Percentiles rank a stretch among this genome's conserved stretches.
phyloP scores from a whole-genome alignment of 1,140 invertebrate species.

The Drosophila lini region DNA sequence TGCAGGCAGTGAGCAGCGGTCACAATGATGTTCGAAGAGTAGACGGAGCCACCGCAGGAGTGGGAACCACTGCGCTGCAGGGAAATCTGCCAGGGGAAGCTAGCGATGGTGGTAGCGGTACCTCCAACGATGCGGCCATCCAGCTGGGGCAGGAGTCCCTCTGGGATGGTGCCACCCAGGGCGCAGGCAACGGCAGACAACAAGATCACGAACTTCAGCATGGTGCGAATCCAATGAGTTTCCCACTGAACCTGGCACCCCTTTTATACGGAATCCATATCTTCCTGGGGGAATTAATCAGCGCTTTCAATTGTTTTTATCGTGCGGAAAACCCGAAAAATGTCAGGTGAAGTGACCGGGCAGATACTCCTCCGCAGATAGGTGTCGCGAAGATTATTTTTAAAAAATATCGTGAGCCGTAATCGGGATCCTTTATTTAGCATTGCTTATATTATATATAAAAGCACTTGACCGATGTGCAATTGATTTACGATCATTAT shows the following conservation, averaged over 20 bases:
- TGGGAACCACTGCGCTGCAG: slow-evolving; percentile 84
- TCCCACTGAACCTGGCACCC: neutral
- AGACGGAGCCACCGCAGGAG: slow-evolving; percentile 86
- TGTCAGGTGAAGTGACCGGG: neutral
- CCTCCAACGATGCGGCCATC: slow-evolving; percentile 86
- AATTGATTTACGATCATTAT: neutral
- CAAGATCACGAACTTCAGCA: slow-evolving; percentile 76
- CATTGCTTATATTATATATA: neutral
- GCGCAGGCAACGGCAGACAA: slow-evolving; percentile 68
- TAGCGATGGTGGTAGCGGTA: slow-evolving; percentile 84
- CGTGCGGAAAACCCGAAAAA: neutral
- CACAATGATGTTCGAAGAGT: slow-evolving; percentile 85
- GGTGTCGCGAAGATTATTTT: neutral
- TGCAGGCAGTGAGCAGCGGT: slow-evolving; percentile 87
- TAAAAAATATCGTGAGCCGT: neutral
- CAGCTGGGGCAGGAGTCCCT: slow-evolving; percentile 72
- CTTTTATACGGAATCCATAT: slow-evolving; percentile 42
- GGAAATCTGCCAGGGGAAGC: slow-evolving; percentile 86
- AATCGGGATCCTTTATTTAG: neutral
- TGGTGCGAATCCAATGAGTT: slow-evolving; percentile 22
- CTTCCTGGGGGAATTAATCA: neutral
- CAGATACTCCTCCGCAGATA: neutral
- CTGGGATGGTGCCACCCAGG: slow-evolving; percentile 66
- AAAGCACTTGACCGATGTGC: neutral
- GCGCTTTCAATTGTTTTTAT: slow-evolving; percentile 12